Conservation (phyloP, 2,113 vertebrate species). For the Macrotis lagotis region DNA sequence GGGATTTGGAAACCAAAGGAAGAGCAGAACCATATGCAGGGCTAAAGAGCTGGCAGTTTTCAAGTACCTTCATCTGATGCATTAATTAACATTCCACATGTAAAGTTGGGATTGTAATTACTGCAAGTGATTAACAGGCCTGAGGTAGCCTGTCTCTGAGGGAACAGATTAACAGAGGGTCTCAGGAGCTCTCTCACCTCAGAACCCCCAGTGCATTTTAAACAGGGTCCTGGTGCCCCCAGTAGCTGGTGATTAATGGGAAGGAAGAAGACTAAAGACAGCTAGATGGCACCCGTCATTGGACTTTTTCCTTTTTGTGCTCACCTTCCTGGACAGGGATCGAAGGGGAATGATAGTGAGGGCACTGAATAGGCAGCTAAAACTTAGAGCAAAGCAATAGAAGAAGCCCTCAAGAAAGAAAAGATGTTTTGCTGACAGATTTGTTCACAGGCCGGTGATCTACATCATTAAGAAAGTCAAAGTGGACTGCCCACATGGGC, state of each 20-base stretch:
- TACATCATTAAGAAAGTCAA: background rate
- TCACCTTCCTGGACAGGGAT: background rate
- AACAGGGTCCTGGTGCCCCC: constrained; percentile 76
- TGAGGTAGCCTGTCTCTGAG: constrained; percentile 84
- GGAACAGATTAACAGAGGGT: constrained; percentile 86
- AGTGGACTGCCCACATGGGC: background rate
- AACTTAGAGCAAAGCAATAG: background rate
- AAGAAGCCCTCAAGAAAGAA: background rate
- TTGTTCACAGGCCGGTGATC: background rate
- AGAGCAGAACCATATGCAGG: background rate
- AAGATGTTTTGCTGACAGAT: background rate
- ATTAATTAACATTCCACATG: constrained; percentile 85
- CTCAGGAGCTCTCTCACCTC: constrained; percentile 80
- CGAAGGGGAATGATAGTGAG: fast-evolving
- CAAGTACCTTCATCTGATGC: background rate
- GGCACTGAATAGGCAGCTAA: fast-evolving
- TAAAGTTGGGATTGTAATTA: constrained; percentile 87
- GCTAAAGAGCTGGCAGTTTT: background rate
- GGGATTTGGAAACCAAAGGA: background rate
- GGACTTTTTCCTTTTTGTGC: constrained; percentile 46
- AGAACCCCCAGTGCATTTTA: constrained; percentile 83
- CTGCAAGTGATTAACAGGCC: constrained; percentile 88
- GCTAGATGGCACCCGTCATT: constrained; percentile 68
- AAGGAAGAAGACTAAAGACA: constrained; percentile 67
- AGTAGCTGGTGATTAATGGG: constrained; percentile 82